Evolutionary conservation across 2,888 invertebrate genomes (phyloP).

Genomic region (Papilio elwesi): DNA sequence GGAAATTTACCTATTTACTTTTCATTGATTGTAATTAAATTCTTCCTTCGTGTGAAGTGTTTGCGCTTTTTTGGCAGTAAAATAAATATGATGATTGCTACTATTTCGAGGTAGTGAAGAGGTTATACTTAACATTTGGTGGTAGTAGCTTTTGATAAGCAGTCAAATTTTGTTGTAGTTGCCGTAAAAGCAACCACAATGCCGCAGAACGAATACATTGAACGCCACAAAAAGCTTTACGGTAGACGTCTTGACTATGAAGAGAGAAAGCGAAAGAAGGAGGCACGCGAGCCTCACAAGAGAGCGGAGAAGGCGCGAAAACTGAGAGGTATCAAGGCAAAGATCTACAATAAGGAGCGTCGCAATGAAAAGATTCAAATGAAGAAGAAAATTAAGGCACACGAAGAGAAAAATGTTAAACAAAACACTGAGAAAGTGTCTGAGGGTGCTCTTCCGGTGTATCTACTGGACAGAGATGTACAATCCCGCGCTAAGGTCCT

Average conservation of each 20-base stretch:
- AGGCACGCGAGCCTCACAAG: constrained; percentile 97
- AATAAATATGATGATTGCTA: constrained; percentile 32
- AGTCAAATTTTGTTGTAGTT: constrained; percentile 80
- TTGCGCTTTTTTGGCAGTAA: not conserved
- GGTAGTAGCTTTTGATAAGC: constrained; percentile 55
- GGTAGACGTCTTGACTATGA: constrained; percentile 99
- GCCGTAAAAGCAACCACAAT: constrained; percentile 86
- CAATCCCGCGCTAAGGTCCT: constrained; percentile 97
- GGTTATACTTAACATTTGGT: constrained; percentile 54
- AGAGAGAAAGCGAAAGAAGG: constrained; percentile 97
- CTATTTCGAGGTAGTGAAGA: constrained; percentile 48
- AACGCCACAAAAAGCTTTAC: constrained; percentile 97
- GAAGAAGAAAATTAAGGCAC: constrained; percentile 99
- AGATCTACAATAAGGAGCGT: constrained; percentile 97
- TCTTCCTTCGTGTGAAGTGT: constrained; percentile 3
- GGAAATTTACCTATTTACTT: not conserved
- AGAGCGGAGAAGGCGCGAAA: constrained; percentile 95
- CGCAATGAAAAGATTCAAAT: constrained; percentile 99
- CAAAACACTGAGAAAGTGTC: constrained; percentile 92
- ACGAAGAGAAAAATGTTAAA: constrained; percentile 96
- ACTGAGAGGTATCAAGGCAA: constrained; percentile 97
- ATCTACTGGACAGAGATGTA: constrained; percentile 98
- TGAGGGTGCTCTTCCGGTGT: constrained; percentile 97
- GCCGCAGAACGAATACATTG: constrained; percentile 99
- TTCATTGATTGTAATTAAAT: not conserved